These are phyloP conservation scores for Abrostola tripartita DNA, from an alignment of 2,888 invertebrate genomes.

Conservation along the genomic window DNA sequence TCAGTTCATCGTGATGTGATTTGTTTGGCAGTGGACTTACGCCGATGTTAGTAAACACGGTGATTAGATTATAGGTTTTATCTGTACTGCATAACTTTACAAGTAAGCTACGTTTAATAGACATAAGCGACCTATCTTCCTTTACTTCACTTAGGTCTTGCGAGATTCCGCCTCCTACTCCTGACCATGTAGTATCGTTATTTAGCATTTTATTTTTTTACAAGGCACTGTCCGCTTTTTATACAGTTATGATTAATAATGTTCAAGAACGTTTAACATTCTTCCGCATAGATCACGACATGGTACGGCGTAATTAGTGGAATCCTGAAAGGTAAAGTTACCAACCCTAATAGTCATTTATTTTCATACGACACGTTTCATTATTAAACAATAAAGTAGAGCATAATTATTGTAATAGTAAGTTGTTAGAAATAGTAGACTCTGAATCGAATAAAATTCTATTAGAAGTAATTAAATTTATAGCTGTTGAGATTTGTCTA, in stretches of 20 bases:
- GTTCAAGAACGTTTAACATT: constrained; percentile 22
- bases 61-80: constrained; percentile 59
- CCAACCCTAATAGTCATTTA: constrained; percentile 75
- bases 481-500: constrained; percentile 76
- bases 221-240: constrained; percentile 38
- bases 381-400: constrained; percentile 39
- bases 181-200: constrained; percentile 32
- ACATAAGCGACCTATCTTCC: constrained; percentile 70
- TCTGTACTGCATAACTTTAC: constrained; percentile 65
- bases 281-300: constrained; percentile 26
- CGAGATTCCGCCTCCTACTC: constrained; percentile 47
- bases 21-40: constrained; percentile 47
- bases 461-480: constrained; percentile 62
- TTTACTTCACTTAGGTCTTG: constrained; percentile 48
- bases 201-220: constrained; percentile 23
- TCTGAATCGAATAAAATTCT: constrained; percentile 72
- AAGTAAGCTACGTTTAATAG: constrained; percentile 77
- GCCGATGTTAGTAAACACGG: constrained; percentile 44
- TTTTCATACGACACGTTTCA: constrained; percentile 75
- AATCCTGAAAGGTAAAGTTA: constrained; percentile 64
- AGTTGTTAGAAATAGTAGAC: constrained; percentile 69
- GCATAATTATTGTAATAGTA: constrained; percentile 56
- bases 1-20: constrained; percentile 46
- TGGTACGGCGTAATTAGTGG: constrained; percentile 42
- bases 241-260: constrained; percentile 21